A percentile compares a stretch with the other conserved stretches of the same genome.
These are phyloP conservation scores for Tragelaphus oryx DNA, from an alignment of 2,797 vertebrate genomes.

Conservation along the genomic window DNA sequence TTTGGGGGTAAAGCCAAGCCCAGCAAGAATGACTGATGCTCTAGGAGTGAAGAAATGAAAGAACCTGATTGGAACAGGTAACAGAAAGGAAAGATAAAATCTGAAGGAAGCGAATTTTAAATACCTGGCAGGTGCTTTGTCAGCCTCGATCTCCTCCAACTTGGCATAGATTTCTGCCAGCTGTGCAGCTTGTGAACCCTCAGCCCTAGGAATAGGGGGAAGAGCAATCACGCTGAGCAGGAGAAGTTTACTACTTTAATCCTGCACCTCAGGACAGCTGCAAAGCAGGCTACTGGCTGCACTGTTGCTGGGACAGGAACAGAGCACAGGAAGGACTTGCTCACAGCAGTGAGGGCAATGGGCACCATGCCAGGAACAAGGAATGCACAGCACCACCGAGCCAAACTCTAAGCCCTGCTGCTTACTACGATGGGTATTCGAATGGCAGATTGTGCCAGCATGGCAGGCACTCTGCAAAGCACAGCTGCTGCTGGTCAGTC, in stretches of 20 bases:
- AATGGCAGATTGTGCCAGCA: background rate
- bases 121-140: conserved; percentile 97
- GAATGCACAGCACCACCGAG: background rate
- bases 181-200: conserved; percentile 88
- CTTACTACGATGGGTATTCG: background rate
- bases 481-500: background rate
- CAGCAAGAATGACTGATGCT: conserved; percentile 95
- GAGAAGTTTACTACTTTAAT: background rate
- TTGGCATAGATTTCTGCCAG: conserved; percentile 92
- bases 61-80: background rate
- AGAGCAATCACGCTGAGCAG: background rate
- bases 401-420: background rate
- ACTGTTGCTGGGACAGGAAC: background rate
- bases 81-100: background rate
- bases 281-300: background rate
- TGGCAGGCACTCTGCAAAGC: background rate
- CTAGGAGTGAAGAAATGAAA: conserved; percentile 76
- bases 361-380: background rate
- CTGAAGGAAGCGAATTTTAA: background rate
- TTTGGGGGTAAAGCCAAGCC: conserved; percentile 92
- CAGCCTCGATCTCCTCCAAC: conserved; percentile 96
- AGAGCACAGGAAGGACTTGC: background rate
- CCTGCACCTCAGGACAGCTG: background rate
- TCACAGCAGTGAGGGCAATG: background rate
- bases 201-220: conserved; percentile 80